Evolutionary conservation across 2,797 vertebrate species (phyloP), one percentile per base, ranked within the genome.

Genomic region (Lepus townsendii): DNA sequence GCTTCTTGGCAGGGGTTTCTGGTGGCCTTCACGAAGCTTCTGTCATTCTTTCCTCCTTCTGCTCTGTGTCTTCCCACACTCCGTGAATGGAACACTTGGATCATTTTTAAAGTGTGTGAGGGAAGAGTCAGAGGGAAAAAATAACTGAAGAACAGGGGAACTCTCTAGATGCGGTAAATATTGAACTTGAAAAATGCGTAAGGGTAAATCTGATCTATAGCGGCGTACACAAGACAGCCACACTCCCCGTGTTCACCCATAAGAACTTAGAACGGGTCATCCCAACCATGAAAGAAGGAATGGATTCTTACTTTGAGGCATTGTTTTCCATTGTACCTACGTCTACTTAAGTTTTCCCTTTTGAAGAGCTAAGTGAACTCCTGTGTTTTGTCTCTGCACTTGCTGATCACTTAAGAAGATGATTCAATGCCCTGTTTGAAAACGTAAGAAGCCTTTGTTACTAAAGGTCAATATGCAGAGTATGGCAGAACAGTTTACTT

Each of bases 171-270:
- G 57, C n/a, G 57, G 68, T 19, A 83, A 95, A 88, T 94, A 88
- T 83, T 95, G 88, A 86, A 93, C 57, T 52, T 83, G 85, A 92
- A 95, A 93, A 84, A 78, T 82, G 12, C 76, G 50, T 52, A 35
- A 22, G 42, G 63, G 83, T 78, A 89, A 88, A 73, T 68, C 60
- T 84, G 72, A 5, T 76, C 62, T 60, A 27, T 10, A 8, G 0
- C 27, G 62, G 42, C 35, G 52, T 17, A 66, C 19, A 4, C 17
- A 5, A 27, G 47, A 4, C 13, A 0, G 1, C 1, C 11, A 24
- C 3, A 7, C 11, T 42, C 42, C 10, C 5, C 62, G 38, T 13
- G 30, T 20, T n/a, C 77, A 52, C 57, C 30, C 24, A 7, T 14
- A 62, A 75, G 35, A 57, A 38, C 57, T 32, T 16, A 32, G 71